Base-by-base conservation (phyloP, 2,888 invertebrate genomes). In the Cancer borealis region DNA sequence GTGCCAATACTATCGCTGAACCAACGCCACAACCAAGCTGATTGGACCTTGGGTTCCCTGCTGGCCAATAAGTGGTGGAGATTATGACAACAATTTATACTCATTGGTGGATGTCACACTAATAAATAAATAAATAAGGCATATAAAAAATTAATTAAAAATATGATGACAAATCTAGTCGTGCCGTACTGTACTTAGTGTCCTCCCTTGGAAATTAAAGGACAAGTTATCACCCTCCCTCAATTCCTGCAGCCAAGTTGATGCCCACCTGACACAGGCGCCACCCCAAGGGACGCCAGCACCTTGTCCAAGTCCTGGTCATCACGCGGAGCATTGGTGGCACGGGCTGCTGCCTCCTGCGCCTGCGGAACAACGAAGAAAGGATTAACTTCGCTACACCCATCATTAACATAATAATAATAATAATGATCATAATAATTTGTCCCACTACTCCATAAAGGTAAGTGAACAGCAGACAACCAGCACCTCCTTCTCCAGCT, bases 261-360 rank as follows among this genome's bases (percentile, higher is more conserved):
- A 92, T 45, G 79, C 21, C 21, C 96, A 97, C 97, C 97, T 96
- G 98, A 98, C 47, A 98, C 98, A 0, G 98, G 98, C 3, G 98
- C 98, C 96, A 99, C 98, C 90, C 98, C 98, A 92, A 98, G 97
- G 0, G 98, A 98, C 0, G 98, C 98, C 87, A 99, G 97, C 98
- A 98, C 98, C 96, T 98, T 98, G 97, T 99, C 98, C 95, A 98
- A 96, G 96, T 98, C 98, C 95, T 95, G 95, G 73, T 95, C 96
- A 93, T 95, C 94, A 3, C 95, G 95, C 39, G 92, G 95, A 39
- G 66, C 93, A 79, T 30, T 95, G 89, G 91, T 92, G 39, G 95
- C 92, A 17, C 95, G 93, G 5, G 87, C 84, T 26, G 96, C 96
- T 93, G 95, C 95, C 79, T 95, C 95, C 49, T 95, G 95, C 3